phyloP scores from a whole-genome alignment of 2,888 invertebrate genomes.

The Agapostemon virescens region DNA sequence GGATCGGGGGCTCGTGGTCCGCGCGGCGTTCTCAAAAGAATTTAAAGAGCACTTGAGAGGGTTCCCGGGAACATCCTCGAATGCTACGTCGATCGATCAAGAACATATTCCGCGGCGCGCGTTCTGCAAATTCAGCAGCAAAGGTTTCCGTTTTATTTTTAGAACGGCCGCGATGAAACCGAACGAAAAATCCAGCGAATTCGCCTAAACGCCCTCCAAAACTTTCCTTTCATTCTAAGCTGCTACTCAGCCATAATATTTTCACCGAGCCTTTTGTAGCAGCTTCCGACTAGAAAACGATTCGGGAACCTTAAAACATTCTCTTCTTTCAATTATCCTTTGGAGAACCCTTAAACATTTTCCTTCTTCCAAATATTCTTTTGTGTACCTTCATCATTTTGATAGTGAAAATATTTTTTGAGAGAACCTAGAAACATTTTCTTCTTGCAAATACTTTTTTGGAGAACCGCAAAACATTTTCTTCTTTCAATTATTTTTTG shows the following conservation, averaged over 20 bases:
- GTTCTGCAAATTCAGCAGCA: slow-evolving; percentile 56
- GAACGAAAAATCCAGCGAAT: not conserved
- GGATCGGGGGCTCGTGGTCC: slow-evolving; percentile 32
- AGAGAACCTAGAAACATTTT: too few species aligned
- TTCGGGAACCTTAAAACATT: too few species aligned
- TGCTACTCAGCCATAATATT: not conserved
- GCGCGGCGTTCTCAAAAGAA: slow-evolving; percentile 40
- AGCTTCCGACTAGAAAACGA: too few species aligned
- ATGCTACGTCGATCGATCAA: slow-evolving; percentile 39
- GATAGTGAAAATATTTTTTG: too few species aligned
- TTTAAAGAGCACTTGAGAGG: slow-evolving; percentile 44
- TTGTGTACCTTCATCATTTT: too few species aligned
- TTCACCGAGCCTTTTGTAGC: not conserved
- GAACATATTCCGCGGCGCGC: slow-evolving; percentile 38
- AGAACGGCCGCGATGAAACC: slow-evolving; percentile 3
- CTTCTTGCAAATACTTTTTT: too few species aligned
- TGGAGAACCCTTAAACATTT: too few species aligned
- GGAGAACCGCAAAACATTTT: too few species aligned
- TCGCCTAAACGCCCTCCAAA: not conserved
- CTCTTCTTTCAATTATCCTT: too few species aligned
- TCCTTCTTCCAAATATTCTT: too few species aligned
- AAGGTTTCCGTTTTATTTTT: slow-evolving; percentile 19
- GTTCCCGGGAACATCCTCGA: slow-evolving; percentile 37
- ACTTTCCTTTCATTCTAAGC: not conserved
- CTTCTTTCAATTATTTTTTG: too few species aligned